Evolutionary conservation across 2,888 invertebrate species (phyloP).

Genomic region (Heteropelma amictum): DNA sequence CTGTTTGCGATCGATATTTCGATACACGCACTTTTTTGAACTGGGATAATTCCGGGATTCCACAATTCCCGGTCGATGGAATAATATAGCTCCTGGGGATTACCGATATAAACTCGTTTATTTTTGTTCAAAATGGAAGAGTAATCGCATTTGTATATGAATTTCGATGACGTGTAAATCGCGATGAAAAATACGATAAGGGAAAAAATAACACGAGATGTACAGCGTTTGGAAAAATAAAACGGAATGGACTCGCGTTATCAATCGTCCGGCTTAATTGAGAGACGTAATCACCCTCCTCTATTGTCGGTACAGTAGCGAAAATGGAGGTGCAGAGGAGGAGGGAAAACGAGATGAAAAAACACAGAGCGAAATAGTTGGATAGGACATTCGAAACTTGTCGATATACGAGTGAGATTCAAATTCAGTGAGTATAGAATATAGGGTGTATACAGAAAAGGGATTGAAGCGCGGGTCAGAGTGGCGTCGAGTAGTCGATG

Average conservation of each 20-base stretch:
- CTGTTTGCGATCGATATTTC: no score
- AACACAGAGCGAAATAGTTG: neutral
- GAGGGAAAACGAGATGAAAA: neutral
- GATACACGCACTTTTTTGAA: no score
- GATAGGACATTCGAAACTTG: neutral
- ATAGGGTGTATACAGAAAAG: no score
- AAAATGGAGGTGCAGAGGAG: neutral
- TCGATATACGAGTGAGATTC: constrained; percentile 4
- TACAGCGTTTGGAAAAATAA: neutral
- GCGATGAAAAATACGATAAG: no score
- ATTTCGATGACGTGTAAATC: no score
- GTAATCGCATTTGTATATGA: no score
- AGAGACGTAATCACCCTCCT: constrained; percentile 36
- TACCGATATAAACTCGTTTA: no score
- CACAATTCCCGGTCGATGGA: no score
- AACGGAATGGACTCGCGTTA: constrained; percentile 39
- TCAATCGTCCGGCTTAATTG: constrained; percentile 49
- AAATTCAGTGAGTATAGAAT: neutral
- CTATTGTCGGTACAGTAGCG: neutral
- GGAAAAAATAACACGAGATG: no score
- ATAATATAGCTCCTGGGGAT: no score
- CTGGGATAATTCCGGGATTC: no score
- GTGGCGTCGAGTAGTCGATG: constrained; percentile 36
- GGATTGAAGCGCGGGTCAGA: neutral
- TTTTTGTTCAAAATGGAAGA: no score